Evolutionary conservation across 2,888 invertebrate species (phyloP).

Genomic region (Dimorphilus gyrociliatus): DNA sequence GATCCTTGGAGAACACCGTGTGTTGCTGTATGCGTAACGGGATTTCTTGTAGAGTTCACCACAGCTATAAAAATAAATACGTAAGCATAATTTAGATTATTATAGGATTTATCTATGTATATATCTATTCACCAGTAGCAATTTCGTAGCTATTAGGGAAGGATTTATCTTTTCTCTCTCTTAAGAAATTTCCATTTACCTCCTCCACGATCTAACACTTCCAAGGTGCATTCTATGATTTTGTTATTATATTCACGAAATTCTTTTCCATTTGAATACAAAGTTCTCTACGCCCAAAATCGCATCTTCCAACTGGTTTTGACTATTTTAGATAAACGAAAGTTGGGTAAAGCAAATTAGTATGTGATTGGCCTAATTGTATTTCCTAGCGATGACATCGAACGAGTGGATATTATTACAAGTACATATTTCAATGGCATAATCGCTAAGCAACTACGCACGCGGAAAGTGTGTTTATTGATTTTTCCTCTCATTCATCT

Average conservation of each 20-base stretch:
- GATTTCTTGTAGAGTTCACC: conserved; percentile 58
- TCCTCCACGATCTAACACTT: conserved; percentile 44
- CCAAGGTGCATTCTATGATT: conserved; percentile 83
- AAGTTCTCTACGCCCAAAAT: conserved; percentile 58
- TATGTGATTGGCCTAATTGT: no score
- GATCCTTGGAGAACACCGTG: no score
- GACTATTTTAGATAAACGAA: no score
- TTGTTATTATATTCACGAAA: conserved; percentile 69
- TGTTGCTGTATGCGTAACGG: no score
- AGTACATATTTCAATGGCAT: no score
- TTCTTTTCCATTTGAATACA: conserved; percentile 51
- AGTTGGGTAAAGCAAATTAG: no score
- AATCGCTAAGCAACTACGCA: no score
- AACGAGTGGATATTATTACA: no score
- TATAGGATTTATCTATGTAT: no score
- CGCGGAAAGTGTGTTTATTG: no score
- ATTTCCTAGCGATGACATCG: no score
- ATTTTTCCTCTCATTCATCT: no score
- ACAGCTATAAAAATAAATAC: conserved; percentile 48
- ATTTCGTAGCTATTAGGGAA: conserved; percentile 77
- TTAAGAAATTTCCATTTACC: conserved; percentile 72
- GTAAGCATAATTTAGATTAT: neutral
- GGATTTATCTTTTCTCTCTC: conserved; percentile 88
- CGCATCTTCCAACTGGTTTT: conserved; percentile 56
- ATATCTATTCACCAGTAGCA: conserved; percentile 64